Percentiles rank a stretch among this genome's conserved stretches.
Evolutionary conservation across 2,888 invertebrate genomes (phyloP).

Genomic region (Drosophila kanekoi): DNA sequence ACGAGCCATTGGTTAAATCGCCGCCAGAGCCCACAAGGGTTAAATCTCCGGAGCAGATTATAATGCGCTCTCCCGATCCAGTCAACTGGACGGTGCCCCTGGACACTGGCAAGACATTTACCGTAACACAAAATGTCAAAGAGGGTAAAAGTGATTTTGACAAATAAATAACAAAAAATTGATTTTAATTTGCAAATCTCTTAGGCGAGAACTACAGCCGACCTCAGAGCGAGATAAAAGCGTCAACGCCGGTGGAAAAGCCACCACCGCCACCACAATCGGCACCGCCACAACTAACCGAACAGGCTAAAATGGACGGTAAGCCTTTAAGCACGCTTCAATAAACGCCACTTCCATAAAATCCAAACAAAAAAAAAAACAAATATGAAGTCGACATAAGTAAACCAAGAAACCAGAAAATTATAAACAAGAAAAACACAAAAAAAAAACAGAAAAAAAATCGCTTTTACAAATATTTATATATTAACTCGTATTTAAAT

Average conservation of each 20-base stretch:
- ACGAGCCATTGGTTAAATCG: slow-evolving; percentile 93
- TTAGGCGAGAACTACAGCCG: slow-evolving; percentile 92
- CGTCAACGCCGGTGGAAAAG: slow-evolving; percentile 88
- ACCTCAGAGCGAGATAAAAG: slow-evolving; percentile 95
- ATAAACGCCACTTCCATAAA: slow-evolving; percentile 76
- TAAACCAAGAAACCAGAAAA: slow-evolving; percentile 33
- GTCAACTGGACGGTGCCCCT: slow-evolving; percentile 98
- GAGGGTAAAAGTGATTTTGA: slow-evolving; percentile 86
- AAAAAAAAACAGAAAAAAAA: slow-evolving; percentile 46
- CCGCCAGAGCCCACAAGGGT: slow-evolving; percentile 97
- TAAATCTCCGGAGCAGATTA: slow-evolving; percentile 96
- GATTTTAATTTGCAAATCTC: background rate
- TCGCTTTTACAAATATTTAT: slow-evolving; percentile 78
- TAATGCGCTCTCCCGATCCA: slow-evolving; percentile 96
- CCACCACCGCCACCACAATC: slow-evolving; percentile 89
- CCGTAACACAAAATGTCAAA: slow-evolving; percentile 96
- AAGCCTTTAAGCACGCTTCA: slow-evolving; percentile 84
- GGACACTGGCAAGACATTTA: slow-evolving; percentile 96
- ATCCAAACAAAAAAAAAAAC: slow-evolving; percentile 53
- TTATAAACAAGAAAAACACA: slow-evolving; percentile 25
- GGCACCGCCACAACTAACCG: slow-evolving; percentile 88
- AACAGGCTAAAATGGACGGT: slow-evolving; percentile 87
- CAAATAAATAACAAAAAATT: too few species aligned
- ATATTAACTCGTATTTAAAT: slow-evolving; percentile 79
- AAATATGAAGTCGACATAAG: slow-evolving; percentile 73